Percentiles rank a stretch among this genome's conserved stretches.
Evolutionary conservation across 1,140 invertebrate genomes (phyloP).

Genomic region (Lordiphosa clarofinis): DNA sequence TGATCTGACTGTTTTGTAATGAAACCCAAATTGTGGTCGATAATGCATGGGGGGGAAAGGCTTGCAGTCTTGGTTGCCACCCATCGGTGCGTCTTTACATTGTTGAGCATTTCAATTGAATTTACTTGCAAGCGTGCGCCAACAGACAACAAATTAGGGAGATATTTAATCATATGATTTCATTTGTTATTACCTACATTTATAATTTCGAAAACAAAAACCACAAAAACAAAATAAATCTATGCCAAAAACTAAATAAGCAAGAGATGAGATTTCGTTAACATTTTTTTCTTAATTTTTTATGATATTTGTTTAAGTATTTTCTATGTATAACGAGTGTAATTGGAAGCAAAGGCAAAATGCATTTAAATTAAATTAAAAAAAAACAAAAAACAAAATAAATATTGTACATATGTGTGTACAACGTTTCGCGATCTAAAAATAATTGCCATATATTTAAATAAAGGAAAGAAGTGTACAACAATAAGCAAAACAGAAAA

Average conservation of each 20-base stretch:
- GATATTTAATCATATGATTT: constrained; percentile 38
- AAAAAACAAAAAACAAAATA: constrained; percentile 42
- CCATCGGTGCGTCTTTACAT: no score
- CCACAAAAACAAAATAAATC: constrained; percentile 29
- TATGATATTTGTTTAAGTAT: constrained; percentile 17
- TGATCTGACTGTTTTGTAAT: no score
- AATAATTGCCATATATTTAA: constrained; percentile 21
- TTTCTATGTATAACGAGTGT: constrained; percentile 30
- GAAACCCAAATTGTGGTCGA: no score
- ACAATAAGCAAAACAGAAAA: constrained; percentile 46
- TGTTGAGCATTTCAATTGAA: no score
- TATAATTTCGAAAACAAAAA: constrained; percentile 53
- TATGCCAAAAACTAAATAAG: constrained; percentile 49
- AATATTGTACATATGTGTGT: constrained; percentile 41
- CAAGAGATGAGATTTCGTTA: constrained; percentile 57
- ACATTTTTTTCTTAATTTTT: constrained; percentile 34
- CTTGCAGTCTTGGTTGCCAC: no score
- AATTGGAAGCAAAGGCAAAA: constrained; percentile 54
- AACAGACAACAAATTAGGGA: no score
- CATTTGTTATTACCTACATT: constrained; percentile 66
- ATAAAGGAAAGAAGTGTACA: constrained; percentile 37
- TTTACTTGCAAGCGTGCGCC: constrained; percentile 22
- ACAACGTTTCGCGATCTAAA: constrained; percentile 19
- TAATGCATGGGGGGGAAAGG: no score
- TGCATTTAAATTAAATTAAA: constrained; percentile 61